Evolutionary conservation across 37 sponge, comb jelly and placozoan species (phyloP), one percentile per base, ranked within the genome.

Genomic region (Chondrilla cf. caribensis): DNA sequence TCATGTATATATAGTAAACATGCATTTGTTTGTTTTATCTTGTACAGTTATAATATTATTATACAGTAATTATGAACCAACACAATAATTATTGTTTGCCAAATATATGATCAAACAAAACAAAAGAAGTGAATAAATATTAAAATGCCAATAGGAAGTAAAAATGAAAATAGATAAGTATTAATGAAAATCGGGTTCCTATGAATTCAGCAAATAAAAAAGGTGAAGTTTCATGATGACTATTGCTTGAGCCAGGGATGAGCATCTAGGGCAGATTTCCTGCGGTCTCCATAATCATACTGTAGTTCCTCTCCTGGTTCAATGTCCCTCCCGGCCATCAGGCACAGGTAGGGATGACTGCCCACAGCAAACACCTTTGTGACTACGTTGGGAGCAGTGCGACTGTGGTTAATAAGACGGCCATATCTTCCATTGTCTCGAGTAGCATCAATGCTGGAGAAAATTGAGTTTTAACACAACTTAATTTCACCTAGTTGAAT

Each of bases 231-330:
- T 15, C 21, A 73, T 2, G 40, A n/a, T 6, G 64, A 15, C 55
- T 81, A 86, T 5, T 3, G 26, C 39, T 68, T 83, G 18, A 97
- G 85, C 98, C 98, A 97, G 25, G 98, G 98, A 68, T 90, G 89
- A 0, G 89, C 62, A 28, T 84, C 82, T 15, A 95, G 47, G 21
- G 85, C 68, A 7, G 68, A 85, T 35, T 71, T 90, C 54, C 83
- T 82, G 24, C 86, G 68, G 60, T 96, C 97, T 29, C 97, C 97
- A 65, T 96, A 96, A 79, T 96, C 97, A 54, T 96, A 96, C 40
- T 82, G 67, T 36, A 97, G 85, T 76, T 97, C 94, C 57, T 97
- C 97, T 31, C 94, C 94, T 2, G 64, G 70, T 18, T 35, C 39
- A 24, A 97, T 82, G 82, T 94, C 88, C 38, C 88, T 79, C 28